Conservation (phyloP, 1,140 invertebrate genomes). For the Marisa cornuarietis region DNA sequence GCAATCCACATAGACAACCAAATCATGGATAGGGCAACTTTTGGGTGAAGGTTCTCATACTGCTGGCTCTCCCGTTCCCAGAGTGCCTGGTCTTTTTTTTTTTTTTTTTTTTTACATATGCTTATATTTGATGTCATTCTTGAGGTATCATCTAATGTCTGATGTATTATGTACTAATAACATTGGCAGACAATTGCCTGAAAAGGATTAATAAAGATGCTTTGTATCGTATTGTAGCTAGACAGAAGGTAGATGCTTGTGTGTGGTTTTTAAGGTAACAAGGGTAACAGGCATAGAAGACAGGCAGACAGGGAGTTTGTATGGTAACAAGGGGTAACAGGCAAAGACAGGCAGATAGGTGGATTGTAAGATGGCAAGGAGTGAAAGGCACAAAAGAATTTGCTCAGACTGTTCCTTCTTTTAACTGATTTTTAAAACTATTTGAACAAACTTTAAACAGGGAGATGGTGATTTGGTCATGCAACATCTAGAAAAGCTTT, state of each 20-base stretch:
- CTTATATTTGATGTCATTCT: background rate
- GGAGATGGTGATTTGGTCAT: constrained; percentile 70
- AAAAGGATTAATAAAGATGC: background rate
- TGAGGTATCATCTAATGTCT: too few relatives aligned
- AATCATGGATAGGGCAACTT: too few relatives aligned
- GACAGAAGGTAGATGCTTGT: too few relatives aligned
- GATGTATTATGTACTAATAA: too few relatives aligned
- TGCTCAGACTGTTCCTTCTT: background rate
- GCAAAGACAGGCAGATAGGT: background rate
- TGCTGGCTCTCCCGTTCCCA: too few relatives aligned
- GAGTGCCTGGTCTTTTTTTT: background rate
- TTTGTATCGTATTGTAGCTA: too few relatives aligned
- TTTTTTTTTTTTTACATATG: too few relatives aligned
- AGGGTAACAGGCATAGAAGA: too few relatives aligned
- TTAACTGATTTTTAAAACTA: background rate
- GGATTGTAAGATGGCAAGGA: background rate
- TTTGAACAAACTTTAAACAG: constrained; percentile 44
- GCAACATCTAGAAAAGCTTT: constrained; percentile 81
- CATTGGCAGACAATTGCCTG: too few relatives aligned
- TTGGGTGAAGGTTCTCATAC: too few relatives aligned
- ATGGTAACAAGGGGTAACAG: background rate
- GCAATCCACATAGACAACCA: too few relatives aligned
- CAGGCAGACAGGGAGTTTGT: background rate
- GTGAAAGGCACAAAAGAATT: background rate
- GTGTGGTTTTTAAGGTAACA: too few relatives aligned